Base-by-base conservation (phyloP, 2,888 invertebrate genomes). In the Pharmacophagus antenor region DNA sequence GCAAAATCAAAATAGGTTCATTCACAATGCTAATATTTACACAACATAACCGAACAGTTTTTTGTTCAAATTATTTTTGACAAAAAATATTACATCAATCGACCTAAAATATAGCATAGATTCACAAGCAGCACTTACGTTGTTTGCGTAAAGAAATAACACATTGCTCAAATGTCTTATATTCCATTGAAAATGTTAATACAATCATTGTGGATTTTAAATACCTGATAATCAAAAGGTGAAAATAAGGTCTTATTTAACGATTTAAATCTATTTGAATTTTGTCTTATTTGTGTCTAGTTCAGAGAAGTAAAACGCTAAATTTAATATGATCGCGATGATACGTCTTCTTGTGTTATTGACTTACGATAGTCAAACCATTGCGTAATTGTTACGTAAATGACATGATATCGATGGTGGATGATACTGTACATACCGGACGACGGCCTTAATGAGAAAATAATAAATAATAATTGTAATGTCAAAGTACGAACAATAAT, bases 341-440 rank as follows among this genome's bases (percentile, higher is more conserved):
- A 10, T 7, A 18, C 42, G 42, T 18, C 10, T 18, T 17, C n/a
- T 44, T 23, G 15, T 15, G 12, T 53, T 8, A 44, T 23, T 50
- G 50, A 44, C 37, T 51, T 56, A 55, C 56, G 51, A 23, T 51
- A 61, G 27, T 56, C 12, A 37, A 49, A 56, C 51, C 22, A 46
- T 56, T 60, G 56, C 56, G 56, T 51, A 61, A 61, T 51, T 56
- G 51, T 61, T 61, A 61, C n/a, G n/a, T n/a, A n/a, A n/a, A n/a
- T n/a, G n/a, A n/a, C n/a, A n/a, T n/a, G n/a, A n/a, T n/a, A n/a
- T n/a, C n/a, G n/a, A n/a, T n/a, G n/a, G n/a, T n/a, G n/a, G n/a
- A n/a, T 51, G 46, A 56, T 23, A 60, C 55, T 46, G 20, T 37
- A 60, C 50, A 44, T 56, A 51, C 50, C 50, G 18, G 18, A 56